Conservation (phyloP, 2,797 vertebrate genomes). For the Crax fasciolata region DNA sequence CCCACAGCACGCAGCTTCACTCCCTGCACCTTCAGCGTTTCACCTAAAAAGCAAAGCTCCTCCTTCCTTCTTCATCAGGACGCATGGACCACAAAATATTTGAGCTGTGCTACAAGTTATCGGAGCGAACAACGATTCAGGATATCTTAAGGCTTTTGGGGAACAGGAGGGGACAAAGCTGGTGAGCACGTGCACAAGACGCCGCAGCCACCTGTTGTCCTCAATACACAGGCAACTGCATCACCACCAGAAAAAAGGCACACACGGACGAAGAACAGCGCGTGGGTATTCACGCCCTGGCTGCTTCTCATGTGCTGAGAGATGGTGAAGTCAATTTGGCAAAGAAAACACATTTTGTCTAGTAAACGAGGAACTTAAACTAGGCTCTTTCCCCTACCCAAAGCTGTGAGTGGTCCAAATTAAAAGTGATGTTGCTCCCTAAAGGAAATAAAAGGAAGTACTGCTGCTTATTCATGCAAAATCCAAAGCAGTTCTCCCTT, state of each 20-base stretch:
- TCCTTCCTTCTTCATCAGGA: neutral
- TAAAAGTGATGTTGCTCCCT: conserved; percentile 4
- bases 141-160: neutral
- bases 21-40: neutral
- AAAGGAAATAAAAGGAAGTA: conserved; percentile 28
- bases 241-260: neutral
- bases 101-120: neutral
- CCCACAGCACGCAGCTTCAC: neutral
- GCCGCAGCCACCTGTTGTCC: neutral
- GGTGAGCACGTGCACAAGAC: neutral
- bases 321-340: neutral
- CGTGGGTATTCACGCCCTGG: neutral
- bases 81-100: neutral
- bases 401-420: conserved; percentile 1
- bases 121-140: neutral
- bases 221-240: neutral
- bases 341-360: neutral
- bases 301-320: neutral
- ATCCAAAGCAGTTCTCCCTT: neutral
- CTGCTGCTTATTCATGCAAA: neutral
- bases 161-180: neutral
- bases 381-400: neutral
- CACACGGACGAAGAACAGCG: neutral
- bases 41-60: neutral
- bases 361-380: conserved; percentile 15